Conservation (phyloP, 2,113 vertebrate genomes). For the Notiomystis cincta region DNA sequence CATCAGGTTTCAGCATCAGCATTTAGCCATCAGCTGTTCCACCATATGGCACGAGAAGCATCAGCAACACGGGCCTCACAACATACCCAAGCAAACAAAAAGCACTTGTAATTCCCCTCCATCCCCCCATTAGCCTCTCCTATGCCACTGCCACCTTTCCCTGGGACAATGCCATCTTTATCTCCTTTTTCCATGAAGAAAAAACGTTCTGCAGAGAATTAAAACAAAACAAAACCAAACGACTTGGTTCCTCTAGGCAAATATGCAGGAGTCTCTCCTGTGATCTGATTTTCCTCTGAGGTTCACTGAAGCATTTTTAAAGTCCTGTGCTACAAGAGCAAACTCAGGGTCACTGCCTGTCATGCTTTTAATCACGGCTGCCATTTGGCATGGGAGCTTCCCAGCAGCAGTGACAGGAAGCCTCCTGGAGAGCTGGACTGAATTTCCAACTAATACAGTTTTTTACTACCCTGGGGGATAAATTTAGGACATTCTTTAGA, state of each 20-base stretch:
- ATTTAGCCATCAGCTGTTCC: slow-evolving; percentile 68
- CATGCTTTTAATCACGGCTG: not conserved
- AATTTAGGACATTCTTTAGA: not conserved
- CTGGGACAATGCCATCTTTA: not conserved
- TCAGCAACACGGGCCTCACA: slow-evolving; percentile 17
- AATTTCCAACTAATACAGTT: not conserved
- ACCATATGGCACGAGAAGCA: slow-evolving; percentile 60
- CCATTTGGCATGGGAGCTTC: not conserved
- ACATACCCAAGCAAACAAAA: not conserved
- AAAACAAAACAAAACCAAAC: not conserved
- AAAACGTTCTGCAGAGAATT: not conserved
- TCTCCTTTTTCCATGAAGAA: not conserved
- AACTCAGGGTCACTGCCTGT: slow-evolving; percentile 11
- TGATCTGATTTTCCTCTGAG: slow-evolving; percentile 1
- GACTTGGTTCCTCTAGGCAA: not conserved
- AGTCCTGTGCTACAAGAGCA: not conserved
- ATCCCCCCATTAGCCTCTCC: not conserved
- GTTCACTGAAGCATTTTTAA: slow-evolving; percentile 42
- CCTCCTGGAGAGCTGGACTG: not conserved
- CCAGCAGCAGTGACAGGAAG: not conserved
- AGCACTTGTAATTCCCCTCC: not conserved
- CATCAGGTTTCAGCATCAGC: slow-evolving; percentile 60
- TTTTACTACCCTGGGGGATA: not conserved
- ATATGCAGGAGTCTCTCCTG: not conserved
- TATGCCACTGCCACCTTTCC: not conserved